phyloP scores from a whole-genome alignment of 1,140 invertebrate species.

The Drosophila burlai region DNA sequence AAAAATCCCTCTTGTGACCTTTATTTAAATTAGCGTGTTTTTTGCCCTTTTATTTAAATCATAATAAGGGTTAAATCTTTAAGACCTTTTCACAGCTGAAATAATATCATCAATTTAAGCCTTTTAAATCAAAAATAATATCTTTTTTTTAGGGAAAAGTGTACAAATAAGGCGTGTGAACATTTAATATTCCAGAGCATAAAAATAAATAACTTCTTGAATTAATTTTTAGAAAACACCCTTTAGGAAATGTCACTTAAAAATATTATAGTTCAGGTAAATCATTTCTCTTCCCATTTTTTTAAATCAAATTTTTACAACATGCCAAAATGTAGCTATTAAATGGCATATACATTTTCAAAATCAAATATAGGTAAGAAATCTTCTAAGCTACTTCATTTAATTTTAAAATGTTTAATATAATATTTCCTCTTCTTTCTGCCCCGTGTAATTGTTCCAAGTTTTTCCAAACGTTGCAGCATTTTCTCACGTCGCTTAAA shows the following conservation, averaged over 20 bases:
- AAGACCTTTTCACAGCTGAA: not conserved
- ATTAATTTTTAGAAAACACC: not conserved
- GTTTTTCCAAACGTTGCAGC: conserved; percentile 47
- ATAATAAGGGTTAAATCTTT: not conserved
- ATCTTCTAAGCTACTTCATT: not conserved
- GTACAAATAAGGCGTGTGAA: not conserved
- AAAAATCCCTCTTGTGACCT: not conserved
- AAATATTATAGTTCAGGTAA: not conserved
- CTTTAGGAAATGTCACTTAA: not conserved
- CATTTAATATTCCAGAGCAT: not conserved
- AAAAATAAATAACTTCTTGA: not conserved
- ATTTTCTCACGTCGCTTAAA: conserved; percentile 67
- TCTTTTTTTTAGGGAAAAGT: not conserved
- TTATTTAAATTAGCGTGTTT: conserved; percentile 3
- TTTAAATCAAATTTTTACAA: rapidly evolving
- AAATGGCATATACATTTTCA: not conserved
- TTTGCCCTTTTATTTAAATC: not conserved
- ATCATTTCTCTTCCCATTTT: not conserved
- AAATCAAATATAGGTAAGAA: not conserved
- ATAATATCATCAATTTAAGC: not conserved
- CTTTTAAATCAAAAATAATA: not conserved
- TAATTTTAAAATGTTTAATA: not conserved
- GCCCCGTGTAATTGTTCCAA: conserved; percentile 9
- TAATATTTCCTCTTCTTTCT: not conserved
- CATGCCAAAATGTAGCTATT: not conserved